A percentile compares a stretch with the other conserved stretches of the same genome.
Evolutionary conservation across 1,140 invertebrate species (phyloP).

Genomic region (Wiebesia pumilae): DNA sequence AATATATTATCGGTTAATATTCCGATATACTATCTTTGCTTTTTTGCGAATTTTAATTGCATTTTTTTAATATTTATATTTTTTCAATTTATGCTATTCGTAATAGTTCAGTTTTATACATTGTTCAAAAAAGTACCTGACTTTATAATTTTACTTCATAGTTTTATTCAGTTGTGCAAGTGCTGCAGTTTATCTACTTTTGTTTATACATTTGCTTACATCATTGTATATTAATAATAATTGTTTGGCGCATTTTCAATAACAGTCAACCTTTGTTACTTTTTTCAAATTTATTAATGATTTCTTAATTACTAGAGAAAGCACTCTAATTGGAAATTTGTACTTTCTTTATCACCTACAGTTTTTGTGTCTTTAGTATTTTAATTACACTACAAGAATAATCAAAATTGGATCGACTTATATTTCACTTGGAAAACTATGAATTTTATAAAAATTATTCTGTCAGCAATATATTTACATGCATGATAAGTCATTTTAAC

Average conservation of each 20-base stretch:
- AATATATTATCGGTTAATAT: background rate
- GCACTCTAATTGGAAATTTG: background rate
- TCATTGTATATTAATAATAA: background rate
- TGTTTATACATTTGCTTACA: background rate
- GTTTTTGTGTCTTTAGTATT: background rate
- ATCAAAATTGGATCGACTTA: background rate
- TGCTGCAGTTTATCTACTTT: background rate
- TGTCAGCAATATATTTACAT: background rate
- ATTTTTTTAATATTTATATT: background rate
- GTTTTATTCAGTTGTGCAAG: background rate
- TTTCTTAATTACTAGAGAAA: background rate
- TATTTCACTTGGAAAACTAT: background rate
- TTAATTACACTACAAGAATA: background rate
- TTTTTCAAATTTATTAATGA: slow-evolving; percentile 2
- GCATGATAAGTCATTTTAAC: background rate
- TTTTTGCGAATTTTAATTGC: background rate
- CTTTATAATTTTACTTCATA: background rate
- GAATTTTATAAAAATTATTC: background rate
- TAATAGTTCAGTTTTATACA: background rate
- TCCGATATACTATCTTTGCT: background rate
- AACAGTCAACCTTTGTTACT: background rate
- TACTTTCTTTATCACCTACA: background rate
- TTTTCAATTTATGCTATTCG: background rate
- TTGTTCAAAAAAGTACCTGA: background rate
- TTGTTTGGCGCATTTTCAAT: background rate